Conservation (phyloP, 1,140 invertebrate species). For the Laupala kohalensis region DNA sequence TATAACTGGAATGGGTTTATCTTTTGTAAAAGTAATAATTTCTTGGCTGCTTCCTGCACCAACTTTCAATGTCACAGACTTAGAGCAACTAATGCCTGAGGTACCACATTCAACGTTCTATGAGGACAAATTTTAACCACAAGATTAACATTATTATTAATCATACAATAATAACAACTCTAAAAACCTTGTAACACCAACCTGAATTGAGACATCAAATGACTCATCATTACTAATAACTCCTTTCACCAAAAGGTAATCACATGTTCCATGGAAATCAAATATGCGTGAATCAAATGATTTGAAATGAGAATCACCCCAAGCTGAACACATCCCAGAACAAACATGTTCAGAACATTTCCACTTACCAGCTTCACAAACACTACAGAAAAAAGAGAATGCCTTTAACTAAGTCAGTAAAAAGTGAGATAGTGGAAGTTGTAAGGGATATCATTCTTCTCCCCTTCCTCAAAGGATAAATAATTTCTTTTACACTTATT, state of each 20-base stretch:
- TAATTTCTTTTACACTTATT: too few relatives aligned
- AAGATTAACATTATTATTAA: neutral
- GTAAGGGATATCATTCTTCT: too few relatives aligned
- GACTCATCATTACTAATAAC: slow-evolving; percentile 38
- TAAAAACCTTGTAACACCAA: slow-evolving; percentile 18
- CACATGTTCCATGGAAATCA: slow-evolving; percentile 79
- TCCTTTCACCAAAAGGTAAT: slow-evolving; percentile 70
- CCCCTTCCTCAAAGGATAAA: too few relatives aligned
- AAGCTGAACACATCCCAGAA: slow-evolving; percentile 57
- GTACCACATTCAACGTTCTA: slow-evolving; percentile 76
- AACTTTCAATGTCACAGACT: slow-evolving; percentile 55
- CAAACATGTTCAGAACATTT: slow-evolving; percentile 27
- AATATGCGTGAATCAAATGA: slow-evolving; percentile 73
- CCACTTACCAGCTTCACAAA: slow-evolving; percentile 28
- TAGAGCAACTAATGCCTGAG: slow-evolving; percentile 73
- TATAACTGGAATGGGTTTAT: slow-evolving; percentile 32
- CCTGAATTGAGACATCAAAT: slow-evolving; percentile 57
- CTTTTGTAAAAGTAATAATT: slow-evolving; percentile 40
- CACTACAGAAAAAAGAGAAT: slow-evolving; percentile 1
- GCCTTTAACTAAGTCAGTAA: too few relatives aligned
- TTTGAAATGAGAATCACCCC: slow-evolving; percentile 77
- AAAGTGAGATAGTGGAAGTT: too few relatives aligned
- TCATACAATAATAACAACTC: neutral
- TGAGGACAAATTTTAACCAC: slow-evolving; percentile 20
- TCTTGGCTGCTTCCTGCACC: slow-evolving; percentile 41